A percentile compares a stretch with the other conserved stretches of the same genome.
Conservation (phyloP, 2,113 vertebrate genomes). For the Cinclus cinclus region DNA sequence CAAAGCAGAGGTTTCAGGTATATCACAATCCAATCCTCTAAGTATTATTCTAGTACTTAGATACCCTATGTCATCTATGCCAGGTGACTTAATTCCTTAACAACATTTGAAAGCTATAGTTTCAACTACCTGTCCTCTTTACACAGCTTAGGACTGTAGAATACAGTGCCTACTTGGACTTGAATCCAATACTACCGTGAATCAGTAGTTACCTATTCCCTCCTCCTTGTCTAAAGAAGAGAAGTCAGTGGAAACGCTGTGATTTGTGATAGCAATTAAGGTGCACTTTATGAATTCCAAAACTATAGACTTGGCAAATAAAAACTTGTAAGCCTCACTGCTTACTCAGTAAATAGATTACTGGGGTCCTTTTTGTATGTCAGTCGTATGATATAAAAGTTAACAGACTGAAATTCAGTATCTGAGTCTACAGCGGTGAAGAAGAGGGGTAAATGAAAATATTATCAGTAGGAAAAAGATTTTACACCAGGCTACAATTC, state of each 20-base stretch:
- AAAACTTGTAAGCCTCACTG: neutral
- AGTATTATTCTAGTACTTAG: neutral
- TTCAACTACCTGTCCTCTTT: neutral
- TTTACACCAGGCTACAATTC: neutral
- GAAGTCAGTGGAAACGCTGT: neutral
- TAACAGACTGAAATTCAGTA: neutral
- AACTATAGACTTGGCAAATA: neutral
- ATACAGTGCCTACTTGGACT: neutral
- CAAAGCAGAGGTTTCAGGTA: neutral
- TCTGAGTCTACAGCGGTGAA: neutral
- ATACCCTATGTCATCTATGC: neutral
- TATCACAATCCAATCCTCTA: neutral
- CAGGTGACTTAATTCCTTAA: neutral
- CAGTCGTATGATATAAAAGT: neutral
- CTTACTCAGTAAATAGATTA: neutral
- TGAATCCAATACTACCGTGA: neutral
- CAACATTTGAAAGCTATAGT: neutral
- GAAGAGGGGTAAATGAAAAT: neutral
- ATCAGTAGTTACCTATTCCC: neutral
- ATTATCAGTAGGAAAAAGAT: neutral
- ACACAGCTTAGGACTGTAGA: neutral
- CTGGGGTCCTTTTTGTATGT: neutral
- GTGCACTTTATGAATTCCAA: neutral
- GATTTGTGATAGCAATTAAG: neutral
- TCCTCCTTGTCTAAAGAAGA: neutral